Evolutionary conservation across 2,888 invertebrate species (phyloP).

Genomic region (Dicyrtoma fusca): DNA sequence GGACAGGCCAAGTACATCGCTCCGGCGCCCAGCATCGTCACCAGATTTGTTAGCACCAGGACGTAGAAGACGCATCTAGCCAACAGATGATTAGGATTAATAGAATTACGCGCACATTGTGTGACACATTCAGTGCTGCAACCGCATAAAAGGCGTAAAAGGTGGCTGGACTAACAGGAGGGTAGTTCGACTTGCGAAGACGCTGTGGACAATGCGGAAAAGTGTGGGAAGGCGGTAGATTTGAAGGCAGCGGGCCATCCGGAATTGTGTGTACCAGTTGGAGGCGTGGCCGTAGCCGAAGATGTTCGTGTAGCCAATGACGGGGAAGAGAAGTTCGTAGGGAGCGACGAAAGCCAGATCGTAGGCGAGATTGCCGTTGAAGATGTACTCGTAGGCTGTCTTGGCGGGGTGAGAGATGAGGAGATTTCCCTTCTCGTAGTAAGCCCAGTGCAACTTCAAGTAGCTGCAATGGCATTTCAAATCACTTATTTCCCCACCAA

Average conservation of each 20-base stretch:
- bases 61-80: constrained; percentile 34
- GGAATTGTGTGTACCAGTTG: constrained; percentile 39
- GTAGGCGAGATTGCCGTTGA: constrained; percentile 29
- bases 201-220: constrained; percentile 28
- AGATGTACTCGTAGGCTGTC: constrained; percentile 36
- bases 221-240: constrained; percentile 30
- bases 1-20: constrained; percentile 39
- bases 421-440: constrained; percentile 24
- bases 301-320: constrained; percentile 3
- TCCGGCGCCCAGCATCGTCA: constrained; percentile 30
- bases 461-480: too few relatives aligned
- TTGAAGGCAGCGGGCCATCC: constrained; percentile 33
- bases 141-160: too few relatives aligned
- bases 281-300: constrained; percentile 34
- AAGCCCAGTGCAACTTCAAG: constrained; percentile 41
- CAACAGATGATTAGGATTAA: too few relatives aligned
- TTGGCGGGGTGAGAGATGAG: constrained; percentile 41
- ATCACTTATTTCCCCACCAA: too few relatives aligned
- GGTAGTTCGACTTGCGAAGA: constrained; percentile 25
- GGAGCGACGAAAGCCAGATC: constrained; percentile 42
- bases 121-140: too few relatives aligned
- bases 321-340: constrained; percentile 39
- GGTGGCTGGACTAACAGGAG: constrained; percentile 33
- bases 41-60: constrained; percentile 6
- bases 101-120: too few relatives aligned